Evolutionary conservation across 2,113 vertebrate genomes (phyloP).

Genomic region (Cyprinodon variegatus): DNA sequence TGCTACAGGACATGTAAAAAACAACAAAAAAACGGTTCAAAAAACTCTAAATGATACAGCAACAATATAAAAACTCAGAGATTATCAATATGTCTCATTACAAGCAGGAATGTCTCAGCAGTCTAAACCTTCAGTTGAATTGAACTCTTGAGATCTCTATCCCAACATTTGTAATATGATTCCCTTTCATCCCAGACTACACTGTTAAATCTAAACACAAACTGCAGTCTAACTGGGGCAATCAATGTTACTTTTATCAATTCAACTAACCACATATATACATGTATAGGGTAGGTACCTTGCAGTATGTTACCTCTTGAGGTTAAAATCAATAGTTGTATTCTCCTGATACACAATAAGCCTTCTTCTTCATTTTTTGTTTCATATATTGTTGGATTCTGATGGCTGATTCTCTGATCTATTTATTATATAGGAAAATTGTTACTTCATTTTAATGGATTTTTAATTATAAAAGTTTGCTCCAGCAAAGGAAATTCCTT

Average conservation of each 20-base stretch:
- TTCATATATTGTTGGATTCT: not conserved
- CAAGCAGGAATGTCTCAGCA: not conserved
- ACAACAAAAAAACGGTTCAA: no score
- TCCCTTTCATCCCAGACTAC: not conserved
- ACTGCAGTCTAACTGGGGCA: not conserved
- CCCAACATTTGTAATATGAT: not conserved
- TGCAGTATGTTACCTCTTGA: not conserved
- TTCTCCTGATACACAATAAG: conserved; percentile 2
- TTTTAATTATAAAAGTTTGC: not conserved
- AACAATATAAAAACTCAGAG: no score
- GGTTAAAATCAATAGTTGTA: not conserved
- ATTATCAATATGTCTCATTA: not conserved
- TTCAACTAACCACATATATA: not conserved
- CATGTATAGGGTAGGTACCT: not conserved
- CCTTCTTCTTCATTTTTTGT: not conserved
- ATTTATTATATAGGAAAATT: not conserved
- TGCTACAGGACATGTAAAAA: no score
- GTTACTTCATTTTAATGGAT: not conserved
- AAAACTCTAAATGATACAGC: no score
- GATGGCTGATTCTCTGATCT: not conserved
- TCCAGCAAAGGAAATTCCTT: not conserved
- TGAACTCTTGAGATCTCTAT: not conserved
- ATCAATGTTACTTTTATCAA: not conserved
- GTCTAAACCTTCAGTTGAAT: not conserved
- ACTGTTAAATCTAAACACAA: conserved; percentile 7